Percentiles rank a stretch among this genome's conserved stretches.
phyloP scores from a whole-genome alignment of 2,888 invertebrate species.

The Phyllotreta striolata region DNA sequence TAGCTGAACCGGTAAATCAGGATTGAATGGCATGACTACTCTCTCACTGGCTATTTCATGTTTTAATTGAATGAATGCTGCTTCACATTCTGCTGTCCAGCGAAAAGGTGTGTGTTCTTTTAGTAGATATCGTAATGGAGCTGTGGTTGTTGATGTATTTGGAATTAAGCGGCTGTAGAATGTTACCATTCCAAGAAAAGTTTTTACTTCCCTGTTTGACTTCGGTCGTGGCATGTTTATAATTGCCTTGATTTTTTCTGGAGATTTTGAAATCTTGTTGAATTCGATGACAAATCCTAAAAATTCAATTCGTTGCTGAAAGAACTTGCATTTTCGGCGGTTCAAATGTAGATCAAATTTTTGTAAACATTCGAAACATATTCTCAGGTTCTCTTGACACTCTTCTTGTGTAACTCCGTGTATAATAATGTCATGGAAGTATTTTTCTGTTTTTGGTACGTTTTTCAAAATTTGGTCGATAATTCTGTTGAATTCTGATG shows the following conservation, averaged over 20 bases:
- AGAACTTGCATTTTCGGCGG: neutral
- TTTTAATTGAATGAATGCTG: too few species aligned
- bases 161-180: too few species aligned
- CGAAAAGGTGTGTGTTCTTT: neutral
- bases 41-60: too few species aligned
- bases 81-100: neutral
- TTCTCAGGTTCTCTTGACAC: neutral
- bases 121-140: neutral
- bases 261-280: too few species aligned
- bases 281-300: too few species aligned
- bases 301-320: too few species aligned
- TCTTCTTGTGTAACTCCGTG: neutral
- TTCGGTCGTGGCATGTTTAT: too few species aligned
- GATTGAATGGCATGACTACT: neutral
- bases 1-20: neutral
- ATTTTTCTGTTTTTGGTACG: neutral
- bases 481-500: neutral
- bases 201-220: too few species aligned
- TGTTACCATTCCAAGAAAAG: too few species aligned
- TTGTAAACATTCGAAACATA: neutral
- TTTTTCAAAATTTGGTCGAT: neutral
- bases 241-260: too few species aligned
- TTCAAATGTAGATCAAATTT: neutral
- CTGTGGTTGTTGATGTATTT: too few species aligned
- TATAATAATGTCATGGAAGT: neutral